Evolutionary conservation across 2,888 invertebrate species (phyloP).

Genomic region (Apodemia duryi): DNA sequence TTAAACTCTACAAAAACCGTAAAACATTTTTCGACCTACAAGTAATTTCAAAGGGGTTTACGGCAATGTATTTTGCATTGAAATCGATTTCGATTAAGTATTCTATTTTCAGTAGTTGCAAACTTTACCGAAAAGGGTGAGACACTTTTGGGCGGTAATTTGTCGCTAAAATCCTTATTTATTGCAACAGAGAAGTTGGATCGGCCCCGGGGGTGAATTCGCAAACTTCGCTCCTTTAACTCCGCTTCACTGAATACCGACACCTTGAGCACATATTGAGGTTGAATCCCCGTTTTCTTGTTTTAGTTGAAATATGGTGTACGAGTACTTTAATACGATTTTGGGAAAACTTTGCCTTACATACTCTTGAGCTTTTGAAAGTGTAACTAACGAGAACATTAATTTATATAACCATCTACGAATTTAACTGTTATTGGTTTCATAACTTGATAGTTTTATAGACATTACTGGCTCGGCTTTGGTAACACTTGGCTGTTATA

Average conservation of each 20-base stretch:
- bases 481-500: not conserved
- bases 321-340: slow-evolving; percentile 59
- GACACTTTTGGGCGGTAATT: slow-evolving; percentile 74
- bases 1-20: not conserved
- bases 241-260: slow-evolving; percentile 70
- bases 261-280: slow-evolving; percentile 75
- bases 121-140: slow-evolving; percentile 65
- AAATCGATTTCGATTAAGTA: slow-evolving; percentile 29
- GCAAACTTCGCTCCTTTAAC: slow-evolving; percentile 73
- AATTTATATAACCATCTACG: slow-evolving; percentile 12
- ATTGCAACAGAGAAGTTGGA: slow-evolving; percentile 74
- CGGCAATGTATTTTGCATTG: slow-evolving; percentile 17
- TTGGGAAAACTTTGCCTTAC: slow-evolving; percentile 39
- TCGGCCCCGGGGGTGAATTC: slow-evolving; percentile 71
- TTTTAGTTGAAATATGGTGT: slow-evolving; percentile 63
- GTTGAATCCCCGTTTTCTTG: slow-evolving; percentile 68
- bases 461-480: not conserved
- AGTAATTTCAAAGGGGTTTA: slow-evolving; percentile 3
- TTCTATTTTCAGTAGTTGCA: slow-evolving; percentile 58
- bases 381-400: slow-evolving; percentile 9
- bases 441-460: slow-evolving; percentile 18
- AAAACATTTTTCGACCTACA: not conserved
- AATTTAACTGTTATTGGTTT: slow-evolving; percentile 16
- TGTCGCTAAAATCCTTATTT: slow-evolving; percentile 79
- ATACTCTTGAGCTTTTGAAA: slow-evolving; percentile 16